These are phyloP conservation scores for Brachionus calyciflorus DNA, from an alignment of 1,140 invertebrate species.

Conservation along the genomic window DNA sequence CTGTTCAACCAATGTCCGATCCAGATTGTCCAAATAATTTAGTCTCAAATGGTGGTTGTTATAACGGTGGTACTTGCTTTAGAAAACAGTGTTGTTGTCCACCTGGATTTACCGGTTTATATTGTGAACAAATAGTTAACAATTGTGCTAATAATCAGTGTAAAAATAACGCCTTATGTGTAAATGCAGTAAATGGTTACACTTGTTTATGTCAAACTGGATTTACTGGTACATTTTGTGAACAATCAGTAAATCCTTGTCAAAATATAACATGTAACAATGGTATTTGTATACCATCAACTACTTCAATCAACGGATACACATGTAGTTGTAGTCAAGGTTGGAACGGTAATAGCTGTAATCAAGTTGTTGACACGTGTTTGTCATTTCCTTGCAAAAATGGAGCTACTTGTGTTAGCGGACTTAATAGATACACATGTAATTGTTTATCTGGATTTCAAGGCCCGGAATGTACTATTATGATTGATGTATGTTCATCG, in stretches of 20 bases:
- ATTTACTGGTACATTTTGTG: conserved; percentile 46
- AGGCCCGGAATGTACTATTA: conserved; percentile 61
- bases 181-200: conserved; percentile 6
- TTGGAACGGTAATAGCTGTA: conserved; percentile 27
- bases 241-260: conserved; percentile 22
- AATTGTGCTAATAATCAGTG: conserved; percentile 31
- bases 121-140: conserved; percentile 40
- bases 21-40: conserved; percentile 45
- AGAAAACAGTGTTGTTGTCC: conserved; percentile 46
- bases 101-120: not conserved
- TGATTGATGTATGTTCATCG: conserved; percentile 47
- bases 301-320: not conserved
- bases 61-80: conserved; percentile 46
- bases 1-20: conserved; percentile 13
- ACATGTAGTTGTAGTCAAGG: not conserved
- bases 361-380: not conserved
- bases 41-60: conserved; percentile 1
- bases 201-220: conserved; percentile 38
- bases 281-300: conserved; percentile 5
- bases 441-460: conserved; percentile 81
- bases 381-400: conserved; percentile 69
- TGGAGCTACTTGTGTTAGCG: conserved; percentile 74
- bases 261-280: conserved; percentile 10
- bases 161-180: conserved; percentile 41
- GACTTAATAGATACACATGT: conserved; percentile 74